Conservation (phyloP, 2,113 vertebrate species). For the Microcebus jonahi region DNA sequence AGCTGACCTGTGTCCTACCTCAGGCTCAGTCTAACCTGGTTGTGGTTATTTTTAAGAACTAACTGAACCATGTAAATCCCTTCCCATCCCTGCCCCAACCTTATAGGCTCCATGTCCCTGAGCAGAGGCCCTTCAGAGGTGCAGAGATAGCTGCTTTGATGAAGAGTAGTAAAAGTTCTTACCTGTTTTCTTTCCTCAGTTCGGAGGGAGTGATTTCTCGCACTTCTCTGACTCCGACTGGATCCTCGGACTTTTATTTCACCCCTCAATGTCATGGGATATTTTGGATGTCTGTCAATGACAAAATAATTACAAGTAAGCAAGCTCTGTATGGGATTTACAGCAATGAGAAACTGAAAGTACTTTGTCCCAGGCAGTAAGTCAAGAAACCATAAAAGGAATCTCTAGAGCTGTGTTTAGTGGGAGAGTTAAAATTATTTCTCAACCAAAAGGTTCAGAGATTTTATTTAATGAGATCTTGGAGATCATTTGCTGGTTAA, state of each 20-base stretch:
- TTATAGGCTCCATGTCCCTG: too few relatives aligned
- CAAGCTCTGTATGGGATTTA: background rate
- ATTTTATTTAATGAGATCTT: background rate
- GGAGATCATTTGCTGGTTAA: background rate
- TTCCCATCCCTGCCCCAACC: too few relatives aligned
- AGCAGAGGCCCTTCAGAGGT: background rate
- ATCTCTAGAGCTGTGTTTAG: background rate
- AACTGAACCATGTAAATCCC: too few relatives aligned
- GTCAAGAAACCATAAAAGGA: background rate
- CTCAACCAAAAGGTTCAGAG: background rate
- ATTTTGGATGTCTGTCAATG: too few relatives aligned
- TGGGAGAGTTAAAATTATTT: background rate
- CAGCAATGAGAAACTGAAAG: slow-evolving; percentile 43
- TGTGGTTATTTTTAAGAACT: background rate
- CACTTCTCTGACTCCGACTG: too few relatives aligned
- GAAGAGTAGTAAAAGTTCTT: too few relatives aligned
- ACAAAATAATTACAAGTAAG: background rate
- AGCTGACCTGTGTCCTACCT: too few relatives aligned
- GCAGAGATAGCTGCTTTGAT: background rate
- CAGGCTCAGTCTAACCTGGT: background rate
- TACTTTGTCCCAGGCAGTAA: background rate
- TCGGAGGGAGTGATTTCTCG: too few relatives aligned
- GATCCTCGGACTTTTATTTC: too few relatives aligned
- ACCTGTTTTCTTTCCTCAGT: too few relatives aligned
- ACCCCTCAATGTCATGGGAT: too few relatives aligned